These are phyloP conservation scores for Elaphurus davidianus DNA, from an alignment of 2,113 vertebrate genomes.

Conservation along the genomic window DNA sequence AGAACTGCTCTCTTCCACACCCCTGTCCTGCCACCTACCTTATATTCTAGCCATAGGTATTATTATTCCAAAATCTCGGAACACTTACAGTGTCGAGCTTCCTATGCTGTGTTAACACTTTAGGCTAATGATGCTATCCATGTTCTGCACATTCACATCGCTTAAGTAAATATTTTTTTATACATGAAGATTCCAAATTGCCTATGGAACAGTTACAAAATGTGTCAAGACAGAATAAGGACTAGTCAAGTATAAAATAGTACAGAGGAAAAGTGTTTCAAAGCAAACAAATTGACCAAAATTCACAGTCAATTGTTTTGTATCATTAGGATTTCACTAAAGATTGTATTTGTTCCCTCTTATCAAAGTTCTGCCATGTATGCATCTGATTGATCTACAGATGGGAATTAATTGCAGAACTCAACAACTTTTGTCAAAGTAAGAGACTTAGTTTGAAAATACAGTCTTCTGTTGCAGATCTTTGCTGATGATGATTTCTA, in stretches of 20 bases:
- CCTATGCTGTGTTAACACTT: neutral
- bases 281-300: conserved; percentile 76
- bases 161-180: conserved; percentile 23
- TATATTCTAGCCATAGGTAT: neutral
- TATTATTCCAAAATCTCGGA: neutral
- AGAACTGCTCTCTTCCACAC: fast-evolving
- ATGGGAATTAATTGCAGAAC: conserved; percentile 76
- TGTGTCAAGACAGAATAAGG: conserved; percentile 60
- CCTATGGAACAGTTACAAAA: conserved; percentile 69
- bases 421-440: conserved; percentile 78
- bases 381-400: conserved; percentile 76
- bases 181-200: conserved; percentile 63
- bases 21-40: neutral
- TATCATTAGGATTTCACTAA: conserved; percentile 77
- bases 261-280: conserved; percentile 57
- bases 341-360: conserved; percentile 76
- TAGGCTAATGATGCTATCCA: neutral
- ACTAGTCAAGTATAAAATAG: conserved; percentile 72
- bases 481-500: conserved; percentile 59
- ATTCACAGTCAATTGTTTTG: conserved; percentile 73
- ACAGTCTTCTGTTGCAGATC: conserved; percentile 55
- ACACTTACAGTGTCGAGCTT: neutral
- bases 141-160: neutral
- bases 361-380: conserved; percentile 76
- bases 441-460: conserved; percentile 71